Evolutionary conservation across 37 sponge, comb jelly and placozoan genomes (phyloP).

Genomic region (Petrosia ficiformis): DNA sequence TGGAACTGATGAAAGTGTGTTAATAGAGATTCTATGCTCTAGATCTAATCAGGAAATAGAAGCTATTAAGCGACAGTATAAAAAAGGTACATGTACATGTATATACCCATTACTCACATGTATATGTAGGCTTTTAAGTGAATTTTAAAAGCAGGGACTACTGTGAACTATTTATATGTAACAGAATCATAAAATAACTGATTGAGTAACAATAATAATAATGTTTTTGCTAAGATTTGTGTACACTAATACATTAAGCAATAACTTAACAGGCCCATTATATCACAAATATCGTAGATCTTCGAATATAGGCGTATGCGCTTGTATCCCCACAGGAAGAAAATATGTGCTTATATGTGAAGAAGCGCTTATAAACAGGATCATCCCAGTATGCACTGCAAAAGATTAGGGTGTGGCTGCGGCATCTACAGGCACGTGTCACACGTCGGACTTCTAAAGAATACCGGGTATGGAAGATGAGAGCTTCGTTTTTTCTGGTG

Average conservation of each 20-base stretch:
- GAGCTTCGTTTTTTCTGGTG: neutral
- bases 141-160: too few species aligned
- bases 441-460: too few species aligned
- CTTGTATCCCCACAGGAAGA: neutral
- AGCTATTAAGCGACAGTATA: slow-evolving; percentile 64
- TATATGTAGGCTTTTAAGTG: too few species aligned
- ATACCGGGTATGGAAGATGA: neutral
- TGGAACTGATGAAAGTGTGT: slow-evolving; percentile 75
- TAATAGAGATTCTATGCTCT: slow-evolving; percentile 86
- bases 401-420: neutral
- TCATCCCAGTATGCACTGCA: neutral
- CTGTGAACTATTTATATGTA: too few species aligned
- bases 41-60: slow-evolving; percentile 55
- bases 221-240: too few species aligned
- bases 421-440: too few species aligned
- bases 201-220: too few species aligned
- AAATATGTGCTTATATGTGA: slow-evolving; percentile 4
- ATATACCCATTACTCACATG: too few species aligned
- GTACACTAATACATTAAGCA: too few species aligned
- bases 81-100: slow-evolving; percentile 43
- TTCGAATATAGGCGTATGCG: neutral
- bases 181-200: too few species aligned
- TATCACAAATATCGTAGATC: neutral
- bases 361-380: neutral
- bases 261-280: too few species aligned